Evolutionary conservation across 2,113 vertebrate species (phyloP).

Genomic region (Lampris incognitus): DNA sequence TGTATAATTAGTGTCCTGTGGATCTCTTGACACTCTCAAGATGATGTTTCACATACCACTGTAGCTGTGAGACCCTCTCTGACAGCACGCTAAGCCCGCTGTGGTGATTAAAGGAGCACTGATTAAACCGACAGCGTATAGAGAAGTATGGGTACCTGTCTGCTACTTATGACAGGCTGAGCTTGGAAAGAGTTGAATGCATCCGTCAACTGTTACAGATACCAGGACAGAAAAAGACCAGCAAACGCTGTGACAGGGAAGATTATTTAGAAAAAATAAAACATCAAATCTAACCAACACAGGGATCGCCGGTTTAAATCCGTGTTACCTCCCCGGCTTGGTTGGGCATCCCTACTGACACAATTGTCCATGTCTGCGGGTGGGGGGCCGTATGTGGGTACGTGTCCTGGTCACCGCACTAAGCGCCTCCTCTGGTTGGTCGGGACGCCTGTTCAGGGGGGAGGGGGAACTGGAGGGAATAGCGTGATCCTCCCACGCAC

Average conservation of each 20-base stretch:
- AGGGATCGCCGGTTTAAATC: too few relatives aligned
- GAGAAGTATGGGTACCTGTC: background rate
- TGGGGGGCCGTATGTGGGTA: too few relatives aligned
- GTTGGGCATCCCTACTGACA: too few relatives aligned
- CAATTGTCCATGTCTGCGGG: too few relatives aligned
- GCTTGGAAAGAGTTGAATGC: background rate
- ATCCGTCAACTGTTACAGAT: background rate
- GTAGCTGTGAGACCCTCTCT: conserved; percentile 1
- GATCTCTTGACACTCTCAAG: conserved; percentile 19
- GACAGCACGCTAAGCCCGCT: conserved; percentile 2
- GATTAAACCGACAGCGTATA: background rate
- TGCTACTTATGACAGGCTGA: background rate
- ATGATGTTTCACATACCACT: background rate
- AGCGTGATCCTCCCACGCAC: too few relatives aligned
- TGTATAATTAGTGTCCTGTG: conserved; percentile 17
- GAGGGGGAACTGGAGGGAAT: too few relatives aligned
- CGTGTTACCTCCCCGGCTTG: too few relatives aligned
- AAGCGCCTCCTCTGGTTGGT: too few relatives aligned
- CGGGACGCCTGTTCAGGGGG: too few relatives aligned
- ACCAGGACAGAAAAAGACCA: background rate
- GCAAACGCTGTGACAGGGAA: background rate
- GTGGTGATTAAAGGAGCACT: conserved; percentile 15
- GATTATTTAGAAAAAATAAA: background rate
- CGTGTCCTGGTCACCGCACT: too few relatives aligned
- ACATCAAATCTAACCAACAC: background rate